These are phyloP conservation scores for Centroberyx gerrardi DNA, from an alignment of 2,797 vertebrate species.

Conservation along the genomic window DNA sequence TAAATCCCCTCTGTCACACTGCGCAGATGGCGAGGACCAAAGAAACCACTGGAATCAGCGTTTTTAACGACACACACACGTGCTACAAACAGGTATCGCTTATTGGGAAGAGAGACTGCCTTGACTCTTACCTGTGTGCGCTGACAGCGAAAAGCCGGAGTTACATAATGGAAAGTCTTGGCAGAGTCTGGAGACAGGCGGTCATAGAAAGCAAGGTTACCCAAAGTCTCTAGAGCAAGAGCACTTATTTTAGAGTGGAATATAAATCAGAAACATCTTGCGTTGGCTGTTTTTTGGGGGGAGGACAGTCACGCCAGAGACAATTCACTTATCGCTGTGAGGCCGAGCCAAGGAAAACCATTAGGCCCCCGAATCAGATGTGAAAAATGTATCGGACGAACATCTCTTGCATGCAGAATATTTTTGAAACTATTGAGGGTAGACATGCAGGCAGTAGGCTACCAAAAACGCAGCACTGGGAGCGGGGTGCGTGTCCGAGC, in stretches of 20 bases:
- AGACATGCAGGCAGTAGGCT: neutral
- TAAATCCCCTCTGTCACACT: conserved; percentile 27
- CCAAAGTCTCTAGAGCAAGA: conserved; percentile 15
- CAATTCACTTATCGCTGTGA: conserved; percentile 42
- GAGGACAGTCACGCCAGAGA: conserved; percentile 22
- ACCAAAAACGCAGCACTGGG: neutral
- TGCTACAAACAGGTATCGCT: neutral
- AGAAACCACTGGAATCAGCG: neutral
- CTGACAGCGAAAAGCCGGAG: neutral
- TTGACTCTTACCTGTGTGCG: neutral
- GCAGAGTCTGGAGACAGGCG: neutral
- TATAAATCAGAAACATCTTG: conserved; percentile 46
- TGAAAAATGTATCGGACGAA: conserved; percentile 9
- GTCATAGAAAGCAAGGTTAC: conserved; percentile 41
- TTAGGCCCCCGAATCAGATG: conserved; percentile 25
- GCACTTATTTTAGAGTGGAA: conserved; percentile 24
- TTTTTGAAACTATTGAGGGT: neutral
- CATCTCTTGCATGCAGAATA: conserved; percentile 29
- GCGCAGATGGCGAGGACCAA: conserved; percentile 2
- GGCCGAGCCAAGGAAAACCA: conserved; percentile 42
- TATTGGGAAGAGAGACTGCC: neutral
- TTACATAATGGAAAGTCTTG: conserved; percentile 3
- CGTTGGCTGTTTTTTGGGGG: neutral
- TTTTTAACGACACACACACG: neutral
- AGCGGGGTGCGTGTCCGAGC: neutral